These are phyloP conservation scores for Patagioenas fasciata DNA, from an alignment of 2,113 vertebrate species.

Conservation along the genomic window DNA sequence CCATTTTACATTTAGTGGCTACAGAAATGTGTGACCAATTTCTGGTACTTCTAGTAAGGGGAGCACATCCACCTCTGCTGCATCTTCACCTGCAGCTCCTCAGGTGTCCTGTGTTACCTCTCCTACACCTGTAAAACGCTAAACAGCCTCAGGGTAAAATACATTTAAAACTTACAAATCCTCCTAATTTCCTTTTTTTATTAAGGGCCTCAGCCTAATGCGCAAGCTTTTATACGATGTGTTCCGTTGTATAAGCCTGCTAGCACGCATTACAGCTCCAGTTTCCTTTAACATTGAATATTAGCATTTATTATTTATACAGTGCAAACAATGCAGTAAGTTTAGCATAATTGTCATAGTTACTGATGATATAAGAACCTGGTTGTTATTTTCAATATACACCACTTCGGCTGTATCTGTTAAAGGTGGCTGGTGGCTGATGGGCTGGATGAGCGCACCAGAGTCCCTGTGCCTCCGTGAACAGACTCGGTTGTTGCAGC, in stretches of 20 bases:
- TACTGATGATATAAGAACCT: background rate
- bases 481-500: background rate
- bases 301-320: slow-evolving; percentile 17
- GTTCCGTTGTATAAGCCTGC: background rate
- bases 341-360: background rate
- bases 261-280: background rate
- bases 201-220: background rate
- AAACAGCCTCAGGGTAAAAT: background rate
- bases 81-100: background rate
- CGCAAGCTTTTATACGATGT: background rate
- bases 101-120: background rate
- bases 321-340: background rate
- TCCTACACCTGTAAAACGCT: background rate
- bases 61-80: background rate
- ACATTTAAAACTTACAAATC: background rate
- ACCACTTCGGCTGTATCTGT: background rate
- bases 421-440: background rate
- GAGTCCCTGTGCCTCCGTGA: background rate
- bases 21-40: background rate
- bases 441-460: background rate
- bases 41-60: background rate
- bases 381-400: background rate
- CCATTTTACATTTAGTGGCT: background rate
- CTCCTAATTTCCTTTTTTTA: background rate
- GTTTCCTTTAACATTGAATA: background rate